phyloP scores from a whole-genome alignment of 2,113 vertebrate species.

The Rhynchomys soricoides region DNA sequence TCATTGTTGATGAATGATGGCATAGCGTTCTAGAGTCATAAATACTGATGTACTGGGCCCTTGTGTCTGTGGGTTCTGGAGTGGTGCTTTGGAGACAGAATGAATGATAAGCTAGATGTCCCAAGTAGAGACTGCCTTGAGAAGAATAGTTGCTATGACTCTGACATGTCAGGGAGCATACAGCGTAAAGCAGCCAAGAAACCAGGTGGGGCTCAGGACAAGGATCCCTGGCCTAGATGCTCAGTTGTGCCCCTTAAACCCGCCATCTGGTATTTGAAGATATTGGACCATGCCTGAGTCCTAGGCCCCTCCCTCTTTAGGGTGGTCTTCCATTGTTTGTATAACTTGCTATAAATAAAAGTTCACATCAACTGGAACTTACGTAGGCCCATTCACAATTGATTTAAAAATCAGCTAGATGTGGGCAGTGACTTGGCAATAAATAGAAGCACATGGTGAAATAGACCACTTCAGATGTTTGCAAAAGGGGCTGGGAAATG shows the following conservation, averaged over 20 bases:
- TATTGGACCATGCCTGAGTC: neutral
- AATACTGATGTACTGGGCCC: neutral
- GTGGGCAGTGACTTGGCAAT: neutral
- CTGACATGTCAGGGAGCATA: neutral
- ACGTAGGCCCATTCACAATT: neutral
- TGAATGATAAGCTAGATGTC: neutral
- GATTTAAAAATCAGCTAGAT: neutral
- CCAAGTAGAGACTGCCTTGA: neutral
- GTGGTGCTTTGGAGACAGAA: neutral
- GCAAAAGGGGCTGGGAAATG: neutral
- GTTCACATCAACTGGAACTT: neutral
- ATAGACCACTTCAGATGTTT: neutral
- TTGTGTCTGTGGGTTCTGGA: neutral
- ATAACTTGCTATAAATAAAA: neutral
- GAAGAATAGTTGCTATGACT: neutral
- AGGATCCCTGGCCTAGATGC: rapidly evolving
- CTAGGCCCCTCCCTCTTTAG: neutral
- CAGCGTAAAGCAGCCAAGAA: neutral
- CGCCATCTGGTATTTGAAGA: neutral
- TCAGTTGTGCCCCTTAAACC: neutral
- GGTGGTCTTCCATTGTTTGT: too few species aligned
- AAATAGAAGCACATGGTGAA: neutral
- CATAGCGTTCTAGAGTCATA: neutral
- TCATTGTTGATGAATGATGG: neutral
- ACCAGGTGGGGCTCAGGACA: neutral